Evolutionary conservation across 2,797 vertebrate genomes (phyloP), one percentile per base, ranked within the genome.

Genomic region (Taeniopygia guttata): DNA sequence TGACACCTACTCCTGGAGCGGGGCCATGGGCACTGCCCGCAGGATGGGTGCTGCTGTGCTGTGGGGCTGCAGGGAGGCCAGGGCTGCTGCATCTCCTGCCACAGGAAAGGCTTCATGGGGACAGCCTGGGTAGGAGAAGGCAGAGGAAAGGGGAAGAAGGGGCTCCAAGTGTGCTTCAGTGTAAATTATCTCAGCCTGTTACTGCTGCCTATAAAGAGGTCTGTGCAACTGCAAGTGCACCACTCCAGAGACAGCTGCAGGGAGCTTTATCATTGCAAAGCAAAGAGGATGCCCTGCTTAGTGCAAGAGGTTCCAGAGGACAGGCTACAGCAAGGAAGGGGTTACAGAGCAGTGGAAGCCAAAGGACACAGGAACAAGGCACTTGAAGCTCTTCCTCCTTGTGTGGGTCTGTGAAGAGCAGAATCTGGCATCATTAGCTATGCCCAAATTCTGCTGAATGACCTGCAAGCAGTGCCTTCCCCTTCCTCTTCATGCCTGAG

Each of bases 121-220:
- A 63, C 52, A 84, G 74, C 55, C 52, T 0, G 0, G 29, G 13
- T 0, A 2, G 19, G 19, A 49, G n/a, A 46, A 63, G 46, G 45
- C 9, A 1, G 78, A 27, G 45, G 25, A 38, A 59, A 63, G 42
- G 26, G 62, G 52, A 88, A 48, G 74, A 42, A 42, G 0, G 0
- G 23, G 51, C 43, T 85, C 69, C 48, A 36, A 60, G 79, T 0
- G 0, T 52, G 40, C 54, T 84, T 64, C 72, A 4, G 91, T 29
- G 79, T 92, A 89, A 96, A 93, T 87, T 63, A 69, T 55, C 81
- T 63, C 89, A 75, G 81, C 17, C 79, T 54, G 82, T 83, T 78
- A 89, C 27, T 84, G 82, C 82, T 92, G 82, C 69, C 94, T 30
- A 43, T 89, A 72, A 90, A 92, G 87, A 94, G 91, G 30, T 81